Evolutionary conservation across 2,113 vertebrate species (phyloP), one percentile per base, ranked within the genome.

Genomic region (Apodemus speciosus): DNA sequence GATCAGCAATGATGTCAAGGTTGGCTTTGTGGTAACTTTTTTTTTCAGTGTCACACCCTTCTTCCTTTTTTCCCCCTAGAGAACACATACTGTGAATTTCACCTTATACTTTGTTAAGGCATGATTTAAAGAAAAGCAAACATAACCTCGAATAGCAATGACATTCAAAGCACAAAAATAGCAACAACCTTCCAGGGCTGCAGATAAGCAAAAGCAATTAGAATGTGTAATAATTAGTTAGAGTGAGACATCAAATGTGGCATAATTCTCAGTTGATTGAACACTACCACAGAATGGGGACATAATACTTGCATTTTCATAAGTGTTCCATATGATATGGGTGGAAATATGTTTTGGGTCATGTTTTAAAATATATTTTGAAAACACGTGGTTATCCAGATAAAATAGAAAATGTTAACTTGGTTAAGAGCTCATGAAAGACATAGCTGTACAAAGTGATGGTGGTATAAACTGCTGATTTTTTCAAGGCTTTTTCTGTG

Each of bases 161-260:
- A 84, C 32, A 58, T 87, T 51, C 75, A 92, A 72, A 77, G 40
- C 21, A 73, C 15, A 72, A 83, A 91, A 64, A 32, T 64, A 72
- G 9, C n/a, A 89, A 77, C 53, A 80, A 10, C 9, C 23, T 77
- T 84, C 20, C 38, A 79, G 58, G 43, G 38, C 35, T 92, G 14
- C 25, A 93, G 60, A 83, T 49, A 40, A 92, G 87, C 32, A 79
- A 77, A 91, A 72, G 4, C 38, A 84, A 93, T 40, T 90, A 71
- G 13, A 86, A 89, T 83, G 40, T 43, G 32, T 21, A 73, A 58
- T 20, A 88, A 66, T 51, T 21, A 86, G 49, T 46, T 2, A 79
- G 71, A 89, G 64, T 38, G 88, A 91, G 27, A 66, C 68, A 66
- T 88, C 9, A 60, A 76, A 86, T 68, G 35, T 8, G n/a, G 46